Percentiles rank a stretch among this genome's conserved stretches.
Conservation (phyloP, 1,140 invertebrate species). For the Ips nitidus region DNA sequence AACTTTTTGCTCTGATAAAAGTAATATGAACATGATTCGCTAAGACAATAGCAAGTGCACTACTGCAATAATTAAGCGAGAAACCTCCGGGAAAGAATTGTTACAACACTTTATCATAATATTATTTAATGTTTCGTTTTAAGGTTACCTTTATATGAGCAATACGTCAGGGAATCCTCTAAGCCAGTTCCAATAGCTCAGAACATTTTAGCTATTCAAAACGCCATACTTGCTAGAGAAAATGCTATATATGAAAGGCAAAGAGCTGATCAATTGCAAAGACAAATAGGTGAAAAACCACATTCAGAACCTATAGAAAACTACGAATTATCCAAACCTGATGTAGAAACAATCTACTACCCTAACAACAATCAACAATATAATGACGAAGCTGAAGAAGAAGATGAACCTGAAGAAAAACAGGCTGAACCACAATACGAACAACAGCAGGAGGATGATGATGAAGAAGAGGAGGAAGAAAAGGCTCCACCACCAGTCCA, state of each 20-base stretch:
- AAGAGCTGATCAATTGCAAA: conserved; percentile 16
- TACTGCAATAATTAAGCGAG: no score
- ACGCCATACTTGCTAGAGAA: conserved; percentile 20
- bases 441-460: not conserved
- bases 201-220: conserved; percentile 26
- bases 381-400: not conserved
- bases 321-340: conserved; percentile 2
- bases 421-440: not conserved
- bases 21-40: not conserved
- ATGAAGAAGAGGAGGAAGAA: not conserved
- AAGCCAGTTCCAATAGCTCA: conserved; percentile 14
- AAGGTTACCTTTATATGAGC: conserved; percentile 2
- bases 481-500: not conserved
- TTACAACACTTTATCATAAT: no score
- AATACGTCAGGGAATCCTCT: not conserved
- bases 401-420: not conserved
- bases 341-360: not conserved
- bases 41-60: not conserved
- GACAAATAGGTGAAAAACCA: conserved; percentile 1
- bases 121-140: not conserved
- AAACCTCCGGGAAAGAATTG: no score
- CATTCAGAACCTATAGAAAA: not conserved
- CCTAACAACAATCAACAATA: not conserved
- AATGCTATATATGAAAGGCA: conserved; percentile 26
- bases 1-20: conserved; percentile 2